Evolutionary conservation across 2,113 vertebrate genomes (phyloP), one percentile per base, ranked within the genome.

Genomic region (Mesitornis unicolor): DNA sequence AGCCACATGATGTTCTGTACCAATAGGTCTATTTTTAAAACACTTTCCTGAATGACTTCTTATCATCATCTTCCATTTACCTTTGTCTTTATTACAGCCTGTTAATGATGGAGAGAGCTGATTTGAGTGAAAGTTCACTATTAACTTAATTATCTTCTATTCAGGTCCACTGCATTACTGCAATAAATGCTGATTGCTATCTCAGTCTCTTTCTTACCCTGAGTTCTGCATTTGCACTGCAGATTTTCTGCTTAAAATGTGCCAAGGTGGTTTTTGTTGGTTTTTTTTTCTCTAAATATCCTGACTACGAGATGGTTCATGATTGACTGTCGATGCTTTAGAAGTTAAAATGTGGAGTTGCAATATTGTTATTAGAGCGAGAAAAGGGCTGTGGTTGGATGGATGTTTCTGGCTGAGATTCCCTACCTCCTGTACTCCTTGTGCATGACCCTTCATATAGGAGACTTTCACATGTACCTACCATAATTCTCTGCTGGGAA

Each of bases 121-220:
- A 90, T 83, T 74, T 89, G 51, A 69, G 67, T 95, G 87, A 90
- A 92, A 90, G 87, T 86, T 93, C 73, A 33, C 51, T 29, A 33
- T 87, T 94, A 90, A 78, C 76, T 77, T 89, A 74, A 90, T 92
- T 92, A 68, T 80, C 54, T 87, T 83, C 85, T 92, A 60, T 91
- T 80, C 67, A 87, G 45, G 51, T 92, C 73, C 54, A 53, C 63
- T 35, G 47, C 11, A 69, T 61, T 92, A 56, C 79, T 84, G 68
- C 71, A 67, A 15, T 84, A 94, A 95, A 77, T 45, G 51, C 76
- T 84, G 64, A 79, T 68, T 92, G 21, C 29, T 74, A 1, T 53
- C 28, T 77, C 50, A 38, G 50, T 45, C 31, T 90, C 16, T 53
- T 73, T 80, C 74, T 50, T 48, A 38, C 7, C 5, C 40, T 7